These are phyloP conservation scores for Rhopalosiphum nymphaeae DNA, from an alignment of 2,888 invertebrate species.

Conservation along the genomic window DNA sequence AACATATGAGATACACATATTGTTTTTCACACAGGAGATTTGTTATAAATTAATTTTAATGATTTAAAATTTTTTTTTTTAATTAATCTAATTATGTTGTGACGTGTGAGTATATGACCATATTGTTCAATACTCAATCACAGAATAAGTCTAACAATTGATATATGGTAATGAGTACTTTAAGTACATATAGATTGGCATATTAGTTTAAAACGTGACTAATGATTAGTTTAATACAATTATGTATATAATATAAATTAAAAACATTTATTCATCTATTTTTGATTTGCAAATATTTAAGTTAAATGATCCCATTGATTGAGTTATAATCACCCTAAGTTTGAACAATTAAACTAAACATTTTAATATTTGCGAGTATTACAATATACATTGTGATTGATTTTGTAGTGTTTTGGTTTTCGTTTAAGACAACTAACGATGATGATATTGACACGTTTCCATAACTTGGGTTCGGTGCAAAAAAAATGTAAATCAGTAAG, in stretches of 20 bases:
- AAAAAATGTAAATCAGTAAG: background rate
- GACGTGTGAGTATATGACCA: background rate
- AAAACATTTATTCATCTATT: background rate
- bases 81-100: background rate
- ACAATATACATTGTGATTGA: background rate
- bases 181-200: background rate
- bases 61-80: background rate
- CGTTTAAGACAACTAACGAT: background rate
- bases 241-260: background rate
- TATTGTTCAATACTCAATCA: background rate
- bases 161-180: too few relatives aligned
- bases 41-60: background rate
- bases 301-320: background rate
- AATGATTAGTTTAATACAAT: background rate
- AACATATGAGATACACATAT: background rate
- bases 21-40: background rate
- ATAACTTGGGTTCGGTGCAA: background rate
- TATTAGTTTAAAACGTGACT: background rate
- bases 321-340: background rate
- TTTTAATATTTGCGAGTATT: background rate
- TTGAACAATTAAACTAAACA: background rate
- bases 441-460: background rate
- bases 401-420: background rate
- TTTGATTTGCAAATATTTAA: background rate
- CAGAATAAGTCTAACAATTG: background rate